Evolutionary conservation across 2,113 vertebrate genomes (phyloP), one percentile per base, ranked within the genome.

Genomic region (Labeo catla): DNA sequence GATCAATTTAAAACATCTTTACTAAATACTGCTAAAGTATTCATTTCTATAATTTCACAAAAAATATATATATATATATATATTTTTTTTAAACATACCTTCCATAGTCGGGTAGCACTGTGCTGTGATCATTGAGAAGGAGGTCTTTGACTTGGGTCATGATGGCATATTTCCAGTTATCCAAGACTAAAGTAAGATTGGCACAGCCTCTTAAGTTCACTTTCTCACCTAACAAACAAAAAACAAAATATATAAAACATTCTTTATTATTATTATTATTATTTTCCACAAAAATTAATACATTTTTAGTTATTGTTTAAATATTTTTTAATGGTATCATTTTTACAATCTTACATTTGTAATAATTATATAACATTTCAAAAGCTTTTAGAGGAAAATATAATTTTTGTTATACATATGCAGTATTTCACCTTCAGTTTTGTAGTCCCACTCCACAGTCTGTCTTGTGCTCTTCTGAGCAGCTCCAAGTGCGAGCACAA

Each of bases 151-250:
- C 93, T 91, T 97, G 96, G 0, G 96, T 95, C 86, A 95, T 94
- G 89, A 97, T 97, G 91, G 96, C 96, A 36, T 95, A 97, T 77
- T 95, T 96, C 97, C 96, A 97, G 92, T 97, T 97, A 89, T 96
- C 96, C 88, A 97, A 84, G 0, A 97, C 95, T 89, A 95, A 78
- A 4, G 96, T 96, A 83, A 97, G 95, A 93, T 97, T 97, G 39
- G 96, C 90, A 11, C 96, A 97, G 39, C 92, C 93, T 86, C 89
- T 94, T 13, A 49, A 76, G 63, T 88, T 93, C 1, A 86, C 78
- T 49, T 90, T 90, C 66, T 89, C 91, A n/a, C 92, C 95, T 96
- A 52, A 54, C n/a, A 12, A 10, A 50, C 49, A 50, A 49, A 13
- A 8, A 73, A 70, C n/a, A 54, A 74, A 28, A 28, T 28, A 28